These are phyloP conservation scores for Cydia strobilella DNA, from an alignment of 1,140 invertebrate species.

Conservation along the genomic window DNA sequence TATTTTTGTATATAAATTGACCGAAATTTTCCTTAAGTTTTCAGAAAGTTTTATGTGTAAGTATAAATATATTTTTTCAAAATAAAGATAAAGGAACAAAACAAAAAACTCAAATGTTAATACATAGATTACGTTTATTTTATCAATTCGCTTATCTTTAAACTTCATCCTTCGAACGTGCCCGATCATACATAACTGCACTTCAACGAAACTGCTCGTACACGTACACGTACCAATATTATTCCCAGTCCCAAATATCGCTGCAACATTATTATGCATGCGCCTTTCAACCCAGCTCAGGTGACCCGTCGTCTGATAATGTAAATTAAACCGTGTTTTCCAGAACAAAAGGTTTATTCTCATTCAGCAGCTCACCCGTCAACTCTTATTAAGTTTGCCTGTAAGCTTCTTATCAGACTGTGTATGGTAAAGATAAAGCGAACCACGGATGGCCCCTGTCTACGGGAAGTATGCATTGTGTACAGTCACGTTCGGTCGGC, in stretches of 20 bases:
- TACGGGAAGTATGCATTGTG: slow-evolving; percentile 53
- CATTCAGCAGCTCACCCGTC: slow-evolving; percentile 43
- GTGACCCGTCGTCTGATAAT: slow-evolving; percentile 47
- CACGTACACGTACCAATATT: slow-evolving; percentile 10
- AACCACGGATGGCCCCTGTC: slow-evolving; percentile 57
- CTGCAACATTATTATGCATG: slow-evolving; percentile 56
- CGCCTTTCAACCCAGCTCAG: slow-evolving; percentile 49
- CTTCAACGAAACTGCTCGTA: neutral
- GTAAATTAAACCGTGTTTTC: slow-evolving; percentile 52
- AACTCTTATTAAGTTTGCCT: slow-evolving; percentile 69
- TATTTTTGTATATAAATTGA: no score
- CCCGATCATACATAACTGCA: slow-evolving; percentile 10
- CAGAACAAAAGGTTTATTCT: slow-evolving; percentile 54
- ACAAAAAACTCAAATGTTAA: neutral
- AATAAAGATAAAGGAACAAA: neutral
- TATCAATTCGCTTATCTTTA: slow-evolving; percentile 4
- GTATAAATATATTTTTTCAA: no score
- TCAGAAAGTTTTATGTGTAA: no score
- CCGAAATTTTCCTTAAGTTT: no score
- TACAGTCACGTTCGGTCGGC: slow-evolving; percentile 45
- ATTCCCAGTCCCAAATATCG: slow-evolving; percentile 43
- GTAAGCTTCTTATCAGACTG: slow-evolving; percentile 73
- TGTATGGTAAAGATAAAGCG: slow-evolving; percentile 71
- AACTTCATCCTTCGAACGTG: slow-evolving; percentile 2
- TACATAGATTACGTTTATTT: neutral